Base-by-base conservation (phyloP, 2,797 vertebrate species). In the Phyllotis vaccarum region DNA sequence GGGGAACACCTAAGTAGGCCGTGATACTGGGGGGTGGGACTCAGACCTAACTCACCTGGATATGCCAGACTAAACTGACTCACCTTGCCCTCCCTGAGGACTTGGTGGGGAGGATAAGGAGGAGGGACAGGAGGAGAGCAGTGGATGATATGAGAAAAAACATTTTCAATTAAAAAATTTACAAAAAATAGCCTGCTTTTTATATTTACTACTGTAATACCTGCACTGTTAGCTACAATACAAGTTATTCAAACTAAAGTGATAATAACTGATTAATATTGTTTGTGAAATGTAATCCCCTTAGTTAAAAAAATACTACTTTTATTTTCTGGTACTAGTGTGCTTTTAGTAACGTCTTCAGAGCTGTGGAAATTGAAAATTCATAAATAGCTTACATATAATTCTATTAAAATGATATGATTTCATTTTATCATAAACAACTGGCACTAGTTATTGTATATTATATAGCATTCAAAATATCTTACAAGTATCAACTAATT, bases 221-320 rank as follows among this genome's bases (percentile, higher is more conserved):
- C 12, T 68, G 70, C 6, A 68, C 40, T 70, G 22, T 34, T 86
- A 74, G 21, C 37, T 58, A 88, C 31, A 37, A 31, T 86, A 89
- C 19, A 31, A 85, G 40, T 8, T 49, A 46, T 86, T 91, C 76
- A 86, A 82, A 12, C 49, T 94, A 81, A 93, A 95, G 85, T 86
- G 6, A 83, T 56, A 83, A 74, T 56, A 9, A 12, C 31, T 60
- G 46, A 82, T 40, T 68, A 90, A 89, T 21, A 54, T 6, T 72
- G 9, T 16, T 7, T 60, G 34, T 16, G 12, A 0, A 24, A 58
- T 37, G 3, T 52, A 46, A 16, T 72, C 0, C 52, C 29, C 24
- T 60, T 89, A 68, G 40, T 37, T 95, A 72, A 22, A 94, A 91
- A 89, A 62, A 90, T 31, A 90, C 5, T 43, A 27, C 9, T 52